Evolutionary conservation across 2,888 invertebrate species (phyloP), one percentile per base, ranked within the genome.

Genomic region (Mythimna impura): DNA sequence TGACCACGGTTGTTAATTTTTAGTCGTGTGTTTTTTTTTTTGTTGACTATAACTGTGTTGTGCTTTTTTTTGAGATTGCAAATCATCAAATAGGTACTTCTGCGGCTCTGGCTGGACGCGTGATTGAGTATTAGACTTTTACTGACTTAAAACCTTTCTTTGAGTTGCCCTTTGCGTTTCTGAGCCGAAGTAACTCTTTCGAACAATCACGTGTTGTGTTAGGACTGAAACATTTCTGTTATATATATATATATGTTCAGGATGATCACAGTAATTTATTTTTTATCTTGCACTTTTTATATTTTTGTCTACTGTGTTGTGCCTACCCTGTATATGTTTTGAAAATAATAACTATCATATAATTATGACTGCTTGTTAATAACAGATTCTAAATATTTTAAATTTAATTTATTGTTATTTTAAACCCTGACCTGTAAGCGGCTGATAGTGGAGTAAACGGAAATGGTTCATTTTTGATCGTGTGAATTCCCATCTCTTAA

Each of bases 401-500:
- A 47, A 47, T 47, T 52, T 52, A 17, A n/a, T 30, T 57, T 30
- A 1, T 14, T 73, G 40, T 64, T 78, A 9, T 25, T 64, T 14
- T 43, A 12, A 73, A n/a, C 52, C 36, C 22, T 62, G 65, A 80
- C 76, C 66, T 78, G 2, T 34, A 14, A 7, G 25, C n/a, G 5
- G 36, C 14, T 12, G 76, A 74, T 65, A 50, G 8, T 40, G 40
- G 14, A 8, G 8, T 20, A 20, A 43, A 36, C 4, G 36, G 22
- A 14, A 50, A 30, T 14, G 12, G 12, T 1, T 0, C 1, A 63
- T 9, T 43, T 34, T 14, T 22, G 9, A 17, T 17, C 22, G 17
- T 50, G 50, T 17, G 20, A 74, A 74, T 80, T 61, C 54, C 80
- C 54, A 34, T 61, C 40, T 73, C 50, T 20, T 8, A 58, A 58